Base-by-base conservation (phyloP, 2,113 vertebrate species). In the Eudyptes chrysolophus region DNA sequence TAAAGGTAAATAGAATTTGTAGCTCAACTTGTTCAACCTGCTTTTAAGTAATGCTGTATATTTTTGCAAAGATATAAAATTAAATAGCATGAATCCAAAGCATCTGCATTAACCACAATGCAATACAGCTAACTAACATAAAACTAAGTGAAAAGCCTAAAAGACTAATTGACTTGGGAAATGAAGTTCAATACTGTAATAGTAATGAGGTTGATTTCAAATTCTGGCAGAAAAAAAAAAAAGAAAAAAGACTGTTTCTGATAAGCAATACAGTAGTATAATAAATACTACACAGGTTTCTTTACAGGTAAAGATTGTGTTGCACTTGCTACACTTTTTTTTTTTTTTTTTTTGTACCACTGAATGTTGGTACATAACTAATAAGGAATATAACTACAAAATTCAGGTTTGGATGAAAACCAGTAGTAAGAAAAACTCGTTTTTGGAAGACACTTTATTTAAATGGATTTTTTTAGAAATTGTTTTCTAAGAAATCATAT, bases 61-160 rank as follows among this genome's bases (percentile, higher is more conserved):
- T 77, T 70, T 95, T 92, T 87, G 68, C 26, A 96, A 94, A 84
- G 20, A 36, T 34, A 79, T 60, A 84, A 95, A 96, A 90, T 69
- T 24, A 94, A 89, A 71, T 84, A 91, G 77, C 38, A 79, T 38
- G 7, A 65, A 82, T 89, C 65, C 71, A 91, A 96, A 77, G 17
- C 78, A 96, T 58, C 11, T 51, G 36, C 34, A 86, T 82, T 79
- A 90, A 52, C 19, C 60, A 12, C 66, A 97, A 38, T 44, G 86
- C 27, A 95, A 70, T 69, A 76, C 29, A 96, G 46, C 4, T 36
- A 46, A 77, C 13, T 66, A 64, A 83, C 5, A 61, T 16, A 90
- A 30, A 88, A 48, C 11, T 62, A 84, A 71, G 18, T 22, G 21
- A 81, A 77, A 62, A 44, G 19, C 9, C 30, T 36, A n/a, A 72